A percentile compares a stretch with the other conserved stretches of the same genome.
These are phyloP conservation scores for Acanthopleura granulata DNA, from an alignment of 2,888 invertebrate species.

Conservation along the genomic window DNA sequence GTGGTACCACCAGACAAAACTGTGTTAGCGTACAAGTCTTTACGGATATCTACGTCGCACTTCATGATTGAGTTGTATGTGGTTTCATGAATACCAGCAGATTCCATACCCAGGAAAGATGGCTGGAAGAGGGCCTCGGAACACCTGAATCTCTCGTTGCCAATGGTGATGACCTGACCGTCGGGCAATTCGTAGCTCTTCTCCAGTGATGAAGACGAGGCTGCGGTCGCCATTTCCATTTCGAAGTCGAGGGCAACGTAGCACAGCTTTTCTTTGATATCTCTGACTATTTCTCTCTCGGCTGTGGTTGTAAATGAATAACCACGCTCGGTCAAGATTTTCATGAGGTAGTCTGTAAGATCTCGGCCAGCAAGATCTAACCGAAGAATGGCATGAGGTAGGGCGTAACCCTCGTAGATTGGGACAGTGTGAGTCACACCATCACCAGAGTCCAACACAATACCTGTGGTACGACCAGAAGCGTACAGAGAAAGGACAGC, in stretches of 20 bases:
- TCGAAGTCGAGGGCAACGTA: neutral
- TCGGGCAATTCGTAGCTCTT: constrained; percentile 11
- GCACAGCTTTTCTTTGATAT: constrained; percentile 2
- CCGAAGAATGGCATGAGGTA: constrained; percentile 48
- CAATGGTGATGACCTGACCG: constrained; percentile 9
- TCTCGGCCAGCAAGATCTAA: constrained; percentile 57
- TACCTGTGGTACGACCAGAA: constrained; percentile 96
- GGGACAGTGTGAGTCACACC: constrained; percentile 95
- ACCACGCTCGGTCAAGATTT: constrained; percentile 42
- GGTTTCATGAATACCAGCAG: constrained; percentile 70
- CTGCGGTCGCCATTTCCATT: neutral
- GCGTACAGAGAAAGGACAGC: constrained; percentile 80
- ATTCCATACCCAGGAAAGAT: constrained; percentile 75
- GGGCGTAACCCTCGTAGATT: constrained; percentile 67
- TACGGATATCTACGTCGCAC: constrained; percentile 8
- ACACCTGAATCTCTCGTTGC: constrained; percentile 3
- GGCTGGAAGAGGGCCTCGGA: constrained; percentile 40
- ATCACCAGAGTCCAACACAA: constrained; percentile 73
- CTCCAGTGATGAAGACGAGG: constrained; percentile 85
- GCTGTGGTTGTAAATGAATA: constrained; percentile 72
- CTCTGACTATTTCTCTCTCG: constrained; percentile 15
- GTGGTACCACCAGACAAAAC: constrained; percentile 81
- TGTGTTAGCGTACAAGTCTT: constrained; percentile 8
- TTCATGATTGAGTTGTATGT: constrained; percentile 8
- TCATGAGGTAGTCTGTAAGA: constrained; percentile 49